Base-by-base conservation (phyloP, 2,888 invertebrate species). In the Prosopocoilus inquinatus region DNA sequence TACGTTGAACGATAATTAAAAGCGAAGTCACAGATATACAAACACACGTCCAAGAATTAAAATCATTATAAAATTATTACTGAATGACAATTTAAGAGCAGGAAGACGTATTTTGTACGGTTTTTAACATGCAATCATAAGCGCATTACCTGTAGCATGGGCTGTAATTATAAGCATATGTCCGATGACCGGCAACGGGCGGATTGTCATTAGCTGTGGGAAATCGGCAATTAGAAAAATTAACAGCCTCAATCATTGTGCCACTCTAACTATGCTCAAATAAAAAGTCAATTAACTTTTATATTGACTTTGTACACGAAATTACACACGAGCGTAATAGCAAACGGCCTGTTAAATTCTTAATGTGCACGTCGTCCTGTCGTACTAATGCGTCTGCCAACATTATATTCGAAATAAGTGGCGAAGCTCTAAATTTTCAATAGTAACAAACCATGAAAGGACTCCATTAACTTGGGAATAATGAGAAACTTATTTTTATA, bases 11-110 rank as follows among this genome's bases (percentile, higher is more conserved):
- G 20, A 41, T 41, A 41, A 41, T 41, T 41, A 41, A 41, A 41
- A 15, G 15, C 41, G 9, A 16, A 16, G 41, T n/a, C 28, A 44
- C 44, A 44, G 4, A 38, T 13, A 44, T 28, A 33, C 46, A 46
- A 16, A 46, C 46, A 46, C 46, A 33, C 11, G 16, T n/a, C 28
- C 46, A 15, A 53, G 53, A 54, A 48, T 51, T 49, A 49, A 56
- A 60, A 67, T 70, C 69, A 70, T 73, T 72, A 74, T 71, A 72
- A 75, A 74, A 74, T 75, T 74, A 75, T 75, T 72, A 73, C 74
- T 75, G 75, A 75, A 76, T 75, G 76, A 76, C 75, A 74, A 75
- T 75, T 74, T 71, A 71, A 72, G 70, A 75, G 75, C 76, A 75
- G 76, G 75, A 77, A 76, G 75, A 75, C 70, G 72, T 73, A 72